Conservation (phyloP, 2,888 invertebrate species). For the Steinernema hermaphroditum region DNA sequence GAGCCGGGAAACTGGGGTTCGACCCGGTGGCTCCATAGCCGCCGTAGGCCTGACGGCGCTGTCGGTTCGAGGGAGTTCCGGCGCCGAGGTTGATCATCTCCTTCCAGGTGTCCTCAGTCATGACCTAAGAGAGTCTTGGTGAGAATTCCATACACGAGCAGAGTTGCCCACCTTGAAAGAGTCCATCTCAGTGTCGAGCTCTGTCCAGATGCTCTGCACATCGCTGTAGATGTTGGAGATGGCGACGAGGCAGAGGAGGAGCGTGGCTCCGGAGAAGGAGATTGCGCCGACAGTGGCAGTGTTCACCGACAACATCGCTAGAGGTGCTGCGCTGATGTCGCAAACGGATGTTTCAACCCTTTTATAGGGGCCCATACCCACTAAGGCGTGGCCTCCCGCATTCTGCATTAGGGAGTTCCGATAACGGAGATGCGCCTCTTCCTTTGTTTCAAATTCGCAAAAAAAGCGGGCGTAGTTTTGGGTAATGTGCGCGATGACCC, state of each 20-base stretch:
- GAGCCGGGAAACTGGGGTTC: conserved; percentile 15
- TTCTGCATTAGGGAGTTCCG: neutral
- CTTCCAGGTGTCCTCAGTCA: conserved; percentile 59
- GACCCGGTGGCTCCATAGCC: conserved; percentile 54
- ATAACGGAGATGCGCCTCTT: neutral
- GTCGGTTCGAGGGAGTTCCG: conserved; percentile 56
- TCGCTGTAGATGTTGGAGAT: conserved; percentile 32
- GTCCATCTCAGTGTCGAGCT: conserved; percentile 28
- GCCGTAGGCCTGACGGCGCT: conserved; percentile 58
- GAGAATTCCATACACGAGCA: neutral
- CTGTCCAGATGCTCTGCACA: conserved; percentile 31
- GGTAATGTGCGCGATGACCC: conserved; percentile 14
- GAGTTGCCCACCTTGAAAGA: neutral
- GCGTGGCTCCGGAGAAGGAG: conserved; percentile 43
- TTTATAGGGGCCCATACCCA: neutral
- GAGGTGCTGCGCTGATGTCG: conserved; percentile 9
- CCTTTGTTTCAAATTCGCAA: conserved; percentile 14
- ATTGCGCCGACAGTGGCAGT: conserved; percentile 45
- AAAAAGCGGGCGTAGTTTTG: conserved; percentile 7
- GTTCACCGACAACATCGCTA: conserved; percentile 41
- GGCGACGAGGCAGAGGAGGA: conserved; percentile 34
- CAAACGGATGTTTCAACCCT: neutral
- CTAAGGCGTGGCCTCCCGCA: neutral
- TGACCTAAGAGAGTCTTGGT: conserved; percentile 37
- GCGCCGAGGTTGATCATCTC: conserved; percentile 62